Evolutionary conservation across 2,888 invertebrate species (phyloP).

Genomic region (Mythimna ferrago): DNA sequence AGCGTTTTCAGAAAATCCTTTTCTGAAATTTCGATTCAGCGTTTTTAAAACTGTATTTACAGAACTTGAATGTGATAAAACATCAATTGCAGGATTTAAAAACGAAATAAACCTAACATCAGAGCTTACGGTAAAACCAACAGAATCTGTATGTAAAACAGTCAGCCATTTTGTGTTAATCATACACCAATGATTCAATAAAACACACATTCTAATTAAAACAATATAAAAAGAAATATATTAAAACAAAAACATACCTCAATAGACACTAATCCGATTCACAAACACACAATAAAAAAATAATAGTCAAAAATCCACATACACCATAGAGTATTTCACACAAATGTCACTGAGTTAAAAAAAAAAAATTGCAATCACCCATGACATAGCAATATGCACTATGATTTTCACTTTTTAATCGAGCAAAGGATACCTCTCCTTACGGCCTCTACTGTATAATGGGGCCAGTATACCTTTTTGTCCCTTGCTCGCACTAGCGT

Average conservation of each 20-base stretch:
- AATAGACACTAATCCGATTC: constrained; percentile 60
- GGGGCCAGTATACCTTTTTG: constrained; percentile 83
- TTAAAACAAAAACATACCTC: constrained; percentile 51
- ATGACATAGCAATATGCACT: constrained; percentile 80
- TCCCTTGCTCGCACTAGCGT: constrained; percentile 80
- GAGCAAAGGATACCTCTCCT: constrained; percentile 81
- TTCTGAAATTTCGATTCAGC: too few species aligned
- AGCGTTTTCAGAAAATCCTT: too few species aligned
- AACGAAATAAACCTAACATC: background rate
- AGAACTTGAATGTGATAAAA: background rate
- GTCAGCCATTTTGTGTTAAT: constrained; percentile 43
- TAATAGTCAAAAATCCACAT: constrained; percentile 70
- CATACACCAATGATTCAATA: constrained; percentile 1
- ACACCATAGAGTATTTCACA: constrained; percentile 77
- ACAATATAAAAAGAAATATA: constrained; percentile 47
- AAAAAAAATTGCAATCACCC: constrained; percentile 65
- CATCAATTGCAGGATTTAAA: too few species aligned
- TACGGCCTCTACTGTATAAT: constrained; percentile 78
- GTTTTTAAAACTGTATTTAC: too few species aligned
- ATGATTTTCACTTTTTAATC: constrained; percentile 79
- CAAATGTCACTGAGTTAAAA: constrained; percentile 74
- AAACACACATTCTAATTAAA: constrained; percentile 2
- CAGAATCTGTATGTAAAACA: background rate
- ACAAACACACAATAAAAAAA: constrained; percentile 34
- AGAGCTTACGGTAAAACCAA: background rate